Base-by-base conservation (phyloP, 1,140 invertebrate genomes). In the Proctacanthus coquilletti region DNA sequence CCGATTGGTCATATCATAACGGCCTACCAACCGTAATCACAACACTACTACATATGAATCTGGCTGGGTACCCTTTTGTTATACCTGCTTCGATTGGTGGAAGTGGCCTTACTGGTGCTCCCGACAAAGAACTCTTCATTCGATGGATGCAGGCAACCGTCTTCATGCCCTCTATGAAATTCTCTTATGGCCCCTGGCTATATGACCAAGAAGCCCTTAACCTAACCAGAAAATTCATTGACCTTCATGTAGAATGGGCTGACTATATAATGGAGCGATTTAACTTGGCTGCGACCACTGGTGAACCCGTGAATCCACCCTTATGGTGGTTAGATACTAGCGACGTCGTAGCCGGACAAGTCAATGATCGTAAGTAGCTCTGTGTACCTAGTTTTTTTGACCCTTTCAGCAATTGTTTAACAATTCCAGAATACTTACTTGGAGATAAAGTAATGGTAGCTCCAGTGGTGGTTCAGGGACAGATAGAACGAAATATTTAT, bases 1-100 rank as follows among this genome's bases (percentile, higher is more conserved):
- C 83, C 0, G 68, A 64, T 31, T 94, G 86, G 86, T 72, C 70
- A 4, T 66, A 74, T 44, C 70, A 80, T 42, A 86, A 88, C 56
- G 88, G 88, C 15, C 51, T 81, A 1, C 62, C 71, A 0, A 82
- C 84, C 1, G 50, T 94, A 5, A 75, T 94, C 25, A 83, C 86
- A 0, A 81, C 82, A 3, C 56, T 82, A 0, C 58, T 92, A 2
- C 76, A 80, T 46, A 74, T 84, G 66, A 85, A 85, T 46, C 54
- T 91, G 27, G 74, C 80, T 45, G 88, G 88, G 4, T 93, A 93
- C 59, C 71, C 77, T 1, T 77, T 82, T 46, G 77, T 92, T 4
- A 59, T 94, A 2, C 85, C 87, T 1, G 88, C 93, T 52, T 88
- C 93, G 80, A 78, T 96, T 45, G 89, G 89, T 3, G 89, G 91